Conservation (phyloP, 2,797 vertebrate species). For the Spinibarbus caldwelli region DNA sequence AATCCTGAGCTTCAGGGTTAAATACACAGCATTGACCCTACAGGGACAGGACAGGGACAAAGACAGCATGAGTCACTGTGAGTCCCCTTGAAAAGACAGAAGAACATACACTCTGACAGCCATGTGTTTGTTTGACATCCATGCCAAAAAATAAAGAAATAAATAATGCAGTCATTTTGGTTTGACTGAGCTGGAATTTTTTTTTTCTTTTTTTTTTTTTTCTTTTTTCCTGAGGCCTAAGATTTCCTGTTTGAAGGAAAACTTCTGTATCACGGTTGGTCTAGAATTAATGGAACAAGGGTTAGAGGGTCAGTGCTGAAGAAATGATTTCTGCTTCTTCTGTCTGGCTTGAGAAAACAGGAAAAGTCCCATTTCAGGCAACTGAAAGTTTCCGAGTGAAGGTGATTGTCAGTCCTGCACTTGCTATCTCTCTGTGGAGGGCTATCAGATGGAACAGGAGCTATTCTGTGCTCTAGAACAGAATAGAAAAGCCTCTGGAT, state of each 20-base stretch:
- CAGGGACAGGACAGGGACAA: background rate
- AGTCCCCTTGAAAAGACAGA: background rate
- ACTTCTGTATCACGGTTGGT: background rate
- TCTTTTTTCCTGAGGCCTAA: background rate
- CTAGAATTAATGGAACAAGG: background rate
- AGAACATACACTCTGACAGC: background rate
- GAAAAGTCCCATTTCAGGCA: slow-evolving; percentile 13
- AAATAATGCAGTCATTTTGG: background rate
- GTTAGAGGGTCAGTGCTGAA: slow-evolving; percentile 10
- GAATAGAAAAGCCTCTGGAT: slow-evolving; percentile 21
- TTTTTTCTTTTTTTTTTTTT: background rate
- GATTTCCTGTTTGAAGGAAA: background rate
- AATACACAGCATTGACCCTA: background rate
- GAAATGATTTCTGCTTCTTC: slow-evolving; percentile 1
- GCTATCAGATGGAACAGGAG: slow-evolving; percentile 30
- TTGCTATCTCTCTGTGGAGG: slow-evolving; percentile 4
- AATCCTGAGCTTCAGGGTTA: background rate
- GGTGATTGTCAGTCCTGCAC: slow-evolving; percentile 5
- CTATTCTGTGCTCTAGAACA: slow-evolving; percentile 27
- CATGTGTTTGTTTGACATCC: background rate
- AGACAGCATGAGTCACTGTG: background rate
- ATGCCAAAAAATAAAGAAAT: background rate
- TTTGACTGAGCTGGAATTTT: background rate
- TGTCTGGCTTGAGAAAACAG: slow-evolving; percentile 4
- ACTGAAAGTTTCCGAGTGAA: background rate